These are phyloP conservation scores for Limnephilus marmoratus DNA, from an alignment of 2,888 invertebrate genomes.

Conservation along the genomic window DNA sequence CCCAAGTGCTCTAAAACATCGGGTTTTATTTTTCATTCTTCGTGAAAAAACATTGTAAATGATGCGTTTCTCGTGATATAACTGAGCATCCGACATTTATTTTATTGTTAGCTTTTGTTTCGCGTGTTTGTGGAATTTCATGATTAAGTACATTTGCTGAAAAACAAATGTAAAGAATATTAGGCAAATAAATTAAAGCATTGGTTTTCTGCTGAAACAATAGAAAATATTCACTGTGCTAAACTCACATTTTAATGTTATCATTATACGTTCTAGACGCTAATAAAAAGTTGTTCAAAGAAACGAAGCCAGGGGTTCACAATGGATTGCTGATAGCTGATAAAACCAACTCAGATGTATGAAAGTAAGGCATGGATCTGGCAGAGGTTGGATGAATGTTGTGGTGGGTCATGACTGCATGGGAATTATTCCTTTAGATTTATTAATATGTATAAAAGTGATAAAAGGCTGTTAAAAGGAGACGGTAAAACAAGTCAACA, in stretches of 20 bases:
- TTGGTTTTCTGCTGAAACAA: not conserved
- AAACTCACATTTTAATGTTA: not conserved
- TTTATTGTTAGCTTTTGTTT: not conserved
- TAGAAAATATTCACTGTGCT: not conserved
- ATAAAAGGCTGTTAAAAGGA: too few relatives aligned
- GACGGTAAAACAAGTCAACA: too few relatives aligned
- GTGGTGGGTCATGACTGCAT: too few relatives aligned
- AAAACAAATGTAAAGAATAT: not conserved
- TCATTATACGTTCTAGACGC: too few relatives aligned
- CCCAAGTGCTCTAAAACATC: slow-evolving; percentile 2
- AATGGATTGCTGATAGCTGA: too few relatives aligned
- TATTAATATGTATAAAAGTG: too few relatives aligned
- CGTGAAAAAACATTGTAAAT: not conserved
- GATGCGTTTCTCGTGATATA: slow-evolving; percentile 2
- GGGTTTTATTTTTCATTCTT: not conserved
- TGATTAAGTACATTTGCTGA: not conserved
- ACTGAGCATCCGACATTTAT: not conserved
- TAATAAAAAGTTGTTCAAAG: too few relatives aligned
- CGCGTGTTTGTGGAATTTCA: not conserved
- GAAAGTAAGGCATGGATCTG: too few relatives aligned
- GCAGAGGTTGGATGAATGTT: too few relatives aligned
- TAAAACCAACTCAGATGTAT: too few relatives aligned
- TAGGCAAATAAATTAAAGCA: not conserved
- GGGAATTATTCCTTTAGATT: too few relatives aligned
- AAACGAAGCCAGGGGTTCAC: too few relatives aligned